These are phyloP conservation scores for Synanthedon formicaeformis DNA, from an alignment of 2,888 invertebrate species.

Conservation along the genomic window DNA sequence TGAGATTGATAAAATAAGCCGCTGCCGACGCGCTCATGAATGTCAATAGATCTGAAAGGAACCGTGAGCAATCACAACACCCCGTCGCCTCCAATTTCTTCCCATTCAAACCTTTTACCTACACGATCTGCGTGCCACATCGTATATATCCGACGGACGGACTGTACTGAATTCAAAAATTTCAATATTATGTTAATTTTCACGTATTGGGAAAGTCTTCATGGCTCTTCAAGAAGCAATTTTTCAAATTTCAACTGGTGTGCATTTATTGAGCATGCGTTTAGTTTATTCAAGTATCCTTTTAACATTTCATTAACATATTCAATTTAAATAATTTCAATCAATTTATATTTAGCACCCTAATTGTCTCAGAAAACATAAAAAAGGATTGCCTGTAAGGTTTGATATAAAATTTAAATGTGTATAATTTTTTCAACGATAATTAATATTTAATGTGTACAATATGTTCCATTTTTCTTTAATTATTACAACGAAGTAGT, in stretches of 20 bases:
- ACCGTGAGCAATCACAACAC: slow-evolving; percentile 19
- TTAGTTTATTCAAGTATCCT: too few species aligned
- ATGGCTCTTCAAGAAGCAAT: not conserved
- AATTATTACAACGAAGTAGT: too few species aligned
- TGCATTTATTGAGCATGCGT: too few species aligned
- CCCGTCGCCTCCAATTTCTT: slow-evolving; percentile 39
- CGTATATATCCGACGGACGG: slow-evolving; percentile 1
- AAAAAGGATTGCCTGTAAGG: too few species aligned
- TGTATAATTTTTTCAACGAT: too few species aligned
- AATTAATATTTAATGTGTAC: too few species aligned
- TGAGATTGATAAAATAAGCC: not conserved
- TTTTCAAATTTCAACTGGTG: too few species aligned
- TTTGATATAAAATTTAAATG: too few species aligned
- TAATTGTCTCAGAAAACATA: too few species aligned
- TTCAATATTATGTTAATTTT: not conserved
- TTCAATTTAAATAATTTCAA: not conserved
- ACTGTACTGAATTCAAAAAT: slow-evolving; percentile 1
- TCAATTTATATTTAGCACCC: too few species aligned
- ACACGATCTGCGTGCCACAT: slow-evolving; percentile 3
- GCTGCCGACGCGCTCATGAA: slow-evolving; percentile 16
- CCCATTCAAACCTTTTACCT: slow-evolving; percentile 33
- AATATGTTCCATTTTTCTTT: too few species aligned
- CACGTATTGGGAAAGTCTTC: not conserved
- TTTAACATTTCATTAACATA: too few species aligned
- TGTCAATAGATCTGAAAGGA: slow-evolving; percentile 24